Evolutionary conservation across 2,888 invertebrate species (phyloP).

Genomic region (Lissonota sp.): DNA sequence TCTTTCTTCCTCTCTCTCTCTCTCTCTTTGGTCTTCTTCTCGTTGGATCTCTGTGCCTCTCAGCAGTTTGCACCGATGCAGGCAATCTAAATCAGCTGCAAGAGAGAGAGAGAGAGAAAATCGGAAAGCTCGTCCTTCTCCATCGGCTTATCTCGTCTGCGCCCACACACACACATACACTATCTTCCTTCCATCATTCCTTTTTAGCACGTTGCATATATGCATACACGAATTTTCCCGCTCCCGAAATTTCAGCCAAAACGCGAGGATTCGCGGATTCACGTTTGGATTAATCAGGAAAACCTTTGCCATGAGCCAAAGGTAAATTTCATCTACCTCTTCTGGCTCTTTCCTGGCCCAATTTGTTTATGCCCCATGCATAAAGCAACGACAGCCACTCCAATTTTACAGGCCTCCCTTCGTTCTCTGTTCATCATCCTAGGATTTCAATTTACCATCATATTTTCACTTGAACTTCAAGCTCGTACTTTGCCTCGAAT

Average conservation of each 20-base stretch:
- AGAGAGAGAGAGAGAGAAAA: neutral
- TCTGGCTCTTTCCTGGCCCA: conserved; percentile 24
- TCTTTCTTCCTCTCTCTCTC: conserved; percentile 26
- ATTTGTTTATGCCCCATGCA: conserved; percentile 21
- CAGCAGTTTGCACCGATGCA: conserved; percentile 45
- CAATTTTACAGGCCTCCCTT: conserved; percentile 3
- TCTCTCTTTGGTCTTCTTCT: conserved; percentile 10
- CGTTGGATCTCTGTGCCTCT: neutral
- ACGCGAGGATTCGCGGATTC: conserved; percentile 28
- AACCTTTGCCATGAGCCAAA: conserved; percentile 12
- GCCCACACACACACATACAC: neutral
- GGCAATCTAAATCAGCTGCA: conserved; percentile 20
- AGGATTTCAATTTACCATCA: neutral
- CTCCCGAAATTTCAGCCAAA: conserved; percentile 23
- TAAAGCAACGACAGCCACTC: conserved; percentile 10
- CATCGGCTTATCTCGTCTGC: neutral
- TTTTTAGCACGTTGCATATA: conserved; percentile 46
- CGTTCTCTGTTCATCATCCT: neutral
- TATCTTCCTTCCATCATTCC: conserved; percentile 21
- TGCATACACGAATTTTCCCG: conserved; percentile 27
- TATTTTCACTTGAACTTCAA: neutral
- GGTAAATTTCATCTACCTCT: conserved; percentile 28
- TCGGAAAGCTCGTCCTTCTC: conserved; percentile 1
- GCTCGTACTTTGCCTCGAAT: too few species aligned
- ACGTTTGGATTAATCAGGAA: conserved; percentile 50